Evolutionary conservation across 2,888 invertebrate genomes (phyloP).

Genomic region (Pachymerium ferrugineum): DNA sequence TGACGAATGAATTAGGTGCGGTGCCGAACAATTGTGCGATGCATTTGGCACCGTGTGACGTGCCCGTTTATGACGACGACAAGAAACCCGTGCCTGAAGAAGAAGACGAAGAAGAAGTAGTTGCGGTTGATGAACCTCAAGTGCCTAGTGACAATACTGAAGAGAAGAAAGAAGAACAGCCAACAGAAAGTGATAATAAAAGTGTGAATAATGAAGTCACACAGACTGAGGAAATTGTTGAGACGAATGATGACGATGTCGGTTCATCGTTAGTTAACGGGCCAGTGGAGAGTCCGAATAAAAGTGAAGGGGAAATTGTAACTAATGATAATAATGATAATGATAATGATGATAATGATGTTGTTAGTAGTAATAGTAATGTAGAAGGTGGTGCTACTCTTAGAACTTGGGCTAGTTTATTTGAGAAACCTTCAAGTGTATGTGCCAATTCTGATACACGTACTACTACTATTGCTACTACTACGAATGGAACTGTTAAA

Average conservation of each 20-base stretch:
- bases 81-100: slow-evolving; percentile 2
- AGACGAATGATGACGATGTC: too few relatives aligned
- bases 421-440: neutral
- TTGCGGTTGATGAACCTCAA: too few relatives aligned
- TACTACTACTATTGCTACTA: neutral
- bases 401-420: neutral
- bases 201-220: neutral
- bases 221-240: too few relatives aligned
- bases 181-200: neutral
- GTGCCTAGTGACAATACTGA: neutral
- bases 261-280: too few relatives aligned
- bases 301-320: neutral
- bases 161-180: neutral
- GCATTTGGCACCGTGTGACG: neutral
- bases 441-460: neutral
- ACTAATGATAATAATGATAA: neutral
- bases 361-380: too few relatives aligned
- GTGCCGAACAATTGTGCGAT: neutral
- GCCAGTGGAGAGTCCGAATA: too few relatives aligned
- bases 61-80: neutral
- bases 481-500: neutral
- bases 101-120: neutral
- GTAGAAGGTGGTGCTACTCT: neutral
- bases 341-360: too few relatives aligned
- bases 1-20: neutral